Base-by-base conservation (phyloP, 2,113 vertebrate genomes). In the Ahaetulla prasina region DNA sequence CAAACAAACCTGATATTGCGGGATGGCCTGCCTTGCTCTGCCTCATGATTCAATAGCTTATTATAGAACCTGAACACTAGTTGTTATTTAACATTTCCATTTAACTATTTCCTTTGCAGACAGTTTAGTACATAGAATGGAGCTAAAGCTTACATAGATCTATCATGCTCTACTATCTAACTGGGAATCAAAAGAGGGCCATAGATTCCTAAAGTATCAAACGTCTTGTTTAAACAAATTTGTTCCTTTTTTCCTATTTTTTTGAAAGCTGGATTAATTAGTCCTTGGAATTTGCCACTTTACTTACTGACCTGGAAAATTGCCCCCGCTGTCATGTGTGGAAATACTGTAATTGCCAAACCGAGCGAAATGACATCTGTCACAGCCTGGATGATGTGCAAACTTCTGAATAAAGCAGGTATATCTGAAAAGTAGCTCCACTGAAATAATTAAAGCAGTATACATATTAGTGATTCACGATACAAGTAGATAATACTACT, bases 241-340 rank as follows among this genome's bases (percentile, higher is more conserved):
- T 89, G 52, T 85, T 92, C 16, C 85, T 91, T 93, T n/a, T n/a
- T 89, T 89, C 57, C 94, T 14, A 90, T 39, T 14, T 93, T 60
- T 88, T 91, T 86, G 16, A 85, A 18, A 98, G 99, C 99, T 93
- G 99, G 98, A 90, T 97, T 99, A 92, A 99, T 99, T 96, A 99
- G 98, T 91, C 99, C 99, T 89, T 99, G 99, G 99, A 99, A 99
- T 94, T 96, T 99, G 52, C 99, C 99, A 0, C 96, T 99, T 0
- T 99, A 99, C 94, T 97, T 99, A 90, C 97, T 99, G 92, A 99
- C 99, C 55, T 99, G 99, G 99, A 99, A 99, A 97, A 98, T 99
- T 7, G 99, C 99, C 1, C 99, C 99, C 0, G 99, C 99, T 1
- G 98, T 99, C 0, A 98, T 98, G 12, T 96, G 96, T 3, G 99